phyloP scores from a whole-genome alignment of 2,113 vertebrate species.

The Macrotus californicus region DNA sequence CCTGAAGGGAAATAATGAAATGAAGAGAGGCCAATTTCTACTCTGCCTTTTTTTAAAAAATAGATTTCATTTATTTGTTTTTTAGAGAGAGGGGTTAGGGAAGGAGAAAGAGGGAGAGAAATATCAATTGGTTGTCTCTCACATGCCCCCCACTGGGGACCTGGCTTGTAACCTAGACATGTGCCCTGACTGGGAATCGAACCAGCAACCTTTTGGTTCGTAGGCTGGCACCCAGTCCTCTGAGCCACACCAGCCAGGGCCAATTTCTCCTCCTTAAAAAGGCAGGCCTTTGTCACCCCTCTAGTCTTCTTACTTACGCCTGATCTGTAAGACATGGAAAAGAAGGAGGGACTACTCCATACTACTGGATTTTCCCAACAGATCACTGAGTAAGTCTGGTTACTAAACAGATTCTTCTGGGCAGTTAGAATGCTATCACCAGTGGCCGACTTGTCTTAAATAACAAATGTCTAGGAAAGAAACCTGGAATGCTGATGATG shows the following conservation, averaged over 20 bases:
- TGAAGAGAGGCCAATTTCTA: not conserved
- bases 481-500: not conserved
- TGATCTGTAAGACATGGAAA: not conserved
- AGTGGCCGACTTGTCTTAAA: not conserved
- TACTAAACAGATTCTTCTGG: constrained; percentile 3
- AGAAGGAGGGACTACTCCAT: not conserved
- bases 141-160: too few relatives aligned
- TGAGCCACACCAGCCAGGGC: not conserved
- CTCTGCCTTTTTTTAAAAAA: too few relatives aligned
- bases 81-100: too few relatives aligned
- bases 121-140: too few relatives aligned
- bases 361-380: not conserved
- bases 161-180: too few relatives aligned
- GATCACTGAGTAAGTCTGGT: not conserved
- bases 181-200: too few relatives aligned
- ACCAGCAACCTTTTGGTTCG: too few relatives aligned
- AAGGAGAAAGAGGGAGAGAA: too few relatives aligned
- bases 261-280: not conserved
- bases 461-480: not conserved
- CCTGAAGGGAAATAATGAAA: constrained; percentile 72
- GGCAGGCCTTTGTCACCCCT: not conserved
- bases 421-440: not conserved
- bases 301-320: not conserved
- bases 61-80: too few relatives aligned
- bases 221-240: too few relatives aligned